Evolutionary conservation across 2,113 vertebrate species (phyloP), one percentile per base, ranked within the genome.

Genomic region (Vanacampus margaritifer): DNA sequence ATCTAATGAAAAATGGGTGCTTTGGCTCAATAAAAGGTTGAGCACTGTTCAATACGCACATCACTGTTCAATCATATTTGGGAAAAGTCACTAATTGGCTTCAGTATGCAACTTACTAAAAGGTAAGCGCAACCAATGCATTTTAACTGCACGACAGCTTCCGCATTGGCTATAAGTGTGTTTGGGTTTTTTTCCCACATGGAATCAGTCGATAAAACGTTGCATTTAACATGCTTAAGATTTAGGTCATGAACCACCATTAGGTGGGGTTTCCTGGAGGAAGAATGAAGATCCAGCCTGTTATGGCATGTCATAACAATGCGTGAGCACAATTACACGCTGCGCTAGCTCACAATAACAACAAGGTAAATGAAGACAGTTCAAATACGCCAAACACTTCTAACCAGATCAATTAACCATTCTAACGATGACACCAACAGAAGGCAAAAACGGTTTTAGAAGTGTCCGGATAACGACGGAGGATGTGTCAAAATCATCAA

Each of bases 251-350:
- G 9, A 59, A 21, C 8, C 57, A 36, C 13, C 26, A 21, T 23
- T 23, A 39, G 59, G 11, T 59, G 3, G 7, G 23, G 60, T 43
- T 62, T 43, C 39, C 60, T 17, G 37, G 60, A 26, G 60, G 60
- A 62, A 43, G 39, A 24, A 9, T 23, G 13, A 23, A 17, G 37
- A 17, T 1, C 28, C 37, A 64, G 61, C 36, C 59, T 62, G 82
- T 70, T 67, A 68, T 64, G 51, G 71, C 84, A 63, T 85, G 86
- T 87, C 79, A 86, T 50, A 87, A 89, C 83, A 87, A 81, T 5
- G 68, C 71, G 69, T 16, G 21, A 73, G 71, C 65, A 6, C 43
- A 61, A 23, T 61, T 41, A 61, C 59, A 62, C 59, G 1, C 17
- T 41, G 68, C 56, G 64, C 67, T 83, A 81, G 76, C 84, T 78